Conservation (phyloP, 92 coral and sea anemone species). For the Paragorgia papillata region DNA sequence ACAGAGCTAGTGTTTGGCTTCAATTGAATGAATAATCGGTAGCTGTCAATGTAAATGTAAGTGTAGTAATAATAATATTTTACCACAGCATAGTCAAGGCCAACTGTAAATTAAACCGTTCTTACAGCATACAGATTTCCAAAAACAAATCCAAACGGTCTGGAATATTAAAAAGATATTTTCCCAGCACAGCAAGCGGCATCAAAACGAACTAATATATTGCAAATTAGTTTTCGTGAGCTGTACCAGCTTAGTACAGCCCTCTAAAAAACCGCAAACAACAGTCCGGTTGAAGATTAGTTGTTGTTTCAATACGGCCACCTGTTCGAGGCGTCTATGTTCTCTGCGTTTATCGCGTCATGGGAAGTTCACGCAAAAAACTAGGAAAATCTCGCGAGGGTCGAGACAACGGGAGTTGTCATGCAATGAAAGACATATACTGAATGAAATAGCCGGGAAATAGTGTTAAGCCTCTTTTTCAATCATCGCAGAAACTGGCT, state of each 20-base stretch:
- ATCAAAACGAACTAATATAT: no score
- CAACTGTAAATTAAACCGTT: not conserved
- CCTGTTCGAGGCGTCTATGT: not conserved
- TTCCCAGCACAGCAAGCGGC: not conserved
- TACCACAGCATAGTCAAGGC: not conserved
- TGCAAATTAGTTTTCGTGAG: no score
- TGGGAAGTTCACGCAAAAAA: not conserved
- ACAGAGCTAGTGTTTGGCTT: no score
- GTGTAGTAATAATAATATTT: not conserved
- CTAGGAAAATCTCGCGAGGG: no score
- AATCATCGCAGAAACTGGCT: no score
- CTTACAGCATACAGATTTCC: not conserved
- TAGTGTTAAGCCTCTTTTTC: no score
- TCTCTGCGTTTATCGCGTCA: not conserved
- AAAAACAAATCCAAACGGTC: not conserved
- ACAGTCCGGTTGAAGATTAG: not conserved
- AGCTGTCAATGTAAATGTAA: not conserved
- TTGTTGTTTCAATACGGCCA: not conserved
- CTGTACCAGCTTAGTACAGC: no score
- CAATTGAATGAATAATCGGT: not conserved
- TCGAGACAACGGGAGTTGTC: no score
- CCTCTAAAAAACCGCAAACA: slow-evolving; percentile 1
- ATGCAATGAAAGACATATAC: no score
- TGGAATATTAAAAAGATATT: no score
- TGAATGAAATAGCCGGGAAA: no score